phyloP scores from a whole-genome alignment of 2,888 invertebrate species.

The Acrocera orbiculus region DNA sequence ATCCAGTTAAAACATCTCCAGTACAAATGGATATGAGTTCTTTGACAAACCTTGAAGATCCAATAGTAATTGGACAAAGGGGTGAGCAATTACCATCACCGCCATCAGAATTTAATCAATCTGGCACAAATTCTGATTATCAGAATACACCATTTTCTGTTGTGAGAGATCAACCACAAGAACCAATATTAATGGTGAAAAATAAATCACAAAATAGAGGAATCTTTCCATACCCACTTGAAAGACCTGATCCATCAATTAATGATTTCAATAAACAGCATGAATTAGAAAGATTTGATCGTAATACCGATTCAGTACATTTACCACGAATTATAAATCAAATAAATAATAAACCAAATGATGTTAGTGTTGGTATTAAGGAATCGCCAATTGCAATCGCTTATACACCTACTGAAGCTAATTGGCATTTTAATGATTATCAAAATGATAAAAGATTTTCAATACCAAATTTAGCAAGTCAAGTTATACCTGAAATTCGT shows the following conservation, averaged over 20 bases:
- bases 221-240: slow-evolving; percentile 45
- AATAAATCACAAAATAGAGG: slow-evolving; percentile 29
- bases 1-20: slow-evolving; percentile 37
- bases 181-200: slow-evolving; percentile 31
- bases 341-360: slow-evolving; percentile 13
- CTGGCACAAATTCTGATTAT: slow-evolving; percentile 20
- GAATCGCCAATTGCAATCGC: slow-evolving; percentile 47
- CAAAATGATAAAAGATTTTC: slow-evolving; percentile 22
- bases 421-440: slow-evolving; percentile 12
- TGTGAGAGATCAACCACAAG: slow-evolving; percentile 29
- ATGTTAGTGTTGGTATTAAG: slow-evolving; percentile 19
- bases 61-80: slow-evolving; percentile 36
- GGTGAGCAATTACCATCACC: slow-evolving; percentile 35
- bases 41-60: slow-evolving; percentile 24
- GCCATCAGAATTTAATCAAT: slow-evolving; percentile 24
- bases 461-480: slow-evolving; percentile 32
- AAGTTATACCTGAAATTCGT: slow-evolving; percentile 34
- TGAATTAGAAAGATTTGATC: slow-evolving; percentile 27
- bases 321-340: slow-evolving; percentile 32
- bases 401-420: slow-evolving; percentile 40
- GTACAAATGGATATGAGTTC: slow-evolving; percentile 33
- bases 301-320: slow-evolving; percentile 25
- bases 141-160: slow-evolving; percentile 32
- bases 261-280: slow-evolving; percentile 18
- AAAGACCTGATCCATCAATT: slow-evolving; percentile 37